These are phyloP conservation scores for Acanthosepion pharaonis DNA, from an alignment of 2,888 invertebrate genomes.

Conservation along the genomic window DNA sequence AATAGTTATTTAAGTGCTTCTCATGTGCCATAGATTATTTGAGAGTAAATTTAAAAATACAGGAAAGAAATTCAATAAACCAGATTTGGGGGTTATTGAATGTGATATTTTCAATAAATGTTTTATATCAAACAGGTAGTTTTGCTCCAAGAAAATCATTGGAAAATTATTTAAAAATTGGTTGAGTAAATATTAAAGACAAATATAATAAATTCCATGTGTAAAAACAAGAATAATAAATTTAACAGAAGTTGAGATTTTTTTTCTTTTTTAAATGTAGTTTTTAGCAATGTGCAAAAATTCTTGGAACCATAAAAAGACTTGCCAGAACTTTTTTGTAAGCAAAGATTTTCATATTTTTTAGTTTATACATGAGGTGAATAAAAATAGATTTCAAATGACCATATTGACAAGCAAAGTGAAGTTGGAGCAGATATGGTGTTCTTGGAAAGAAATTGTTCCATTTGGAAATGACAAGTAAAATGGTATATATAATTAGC, in stretches of 20 bases:
- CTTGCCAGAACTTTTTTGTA: not conserved
- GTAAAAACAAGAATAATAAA: not conserved
- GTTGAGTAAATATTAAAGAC: not conserved
- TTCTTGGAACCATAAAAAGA: slow-evolving; percentile 33
- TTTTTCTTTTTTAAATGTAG: not conserved
- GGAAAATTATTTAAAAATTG: not conserved
- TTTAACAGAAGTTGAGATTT: not conserved
- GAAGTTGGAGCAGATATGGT: not conserved
- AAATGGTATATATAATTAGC: not conserved
- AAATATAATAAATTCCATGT: not conserved
- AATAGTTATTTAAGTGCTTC: not conserved
- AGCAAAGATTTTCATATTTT: not conserved
- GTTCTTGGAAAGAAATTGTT: not conserved
- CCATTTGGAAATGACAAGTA: not conserved
- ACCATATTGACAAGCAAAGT: not conserved
- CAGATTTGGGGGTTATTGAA: not conserved
- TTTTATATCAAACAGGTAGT: not conserved
- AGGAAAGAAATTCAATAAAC: not conserved
- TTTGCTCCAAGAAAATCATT: not conserved
- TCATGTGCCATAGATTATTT: not conserved
- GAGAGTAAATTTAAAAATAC: not conserved
- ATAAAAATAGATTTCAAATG: not conserved
- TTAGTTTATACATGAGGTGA: not conserved
- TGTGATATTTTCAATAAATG: not conserved
- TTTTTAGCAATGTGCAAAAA: slow-evolving; percentile 33